Evolutionary conservation across 1,140 invertebrate species (phyloP).

Genomic region (Bombyx mori): DNA sequence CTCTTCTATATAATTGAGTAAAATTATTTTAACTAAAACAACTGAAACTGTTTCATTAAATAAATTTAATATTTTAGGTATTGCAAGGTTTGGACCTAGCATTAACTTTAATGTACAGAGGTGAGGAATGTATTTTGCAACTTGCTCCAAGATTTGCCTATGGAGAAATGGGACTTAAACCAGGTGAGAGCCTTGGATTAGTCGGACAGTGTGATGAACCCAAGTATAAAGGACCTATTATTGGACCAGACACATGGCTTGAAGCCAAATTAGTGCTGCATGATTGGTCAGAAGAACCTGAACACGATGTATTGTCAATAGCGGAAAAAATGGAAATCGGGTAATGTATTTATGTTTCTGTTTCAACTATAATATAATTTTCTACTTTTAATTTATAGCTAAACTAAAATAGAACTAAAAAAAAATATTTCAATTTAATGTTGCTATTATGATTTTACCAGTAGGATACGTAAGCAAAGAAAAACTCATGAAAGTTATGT

Average conservation of each 20-base stretch:
- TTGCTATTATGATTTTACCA: too few relatives aligned
- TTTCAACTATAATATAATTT: neutral
- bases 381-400: neutral
- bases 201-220: slow-evolving; percentile 77
- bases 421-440: too few relatives aligned
- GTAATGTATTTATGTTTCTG: slow-evolving; percentile 20
- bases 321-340: slow-evolving; percentile 62
- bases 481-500: too few relatives aligned
- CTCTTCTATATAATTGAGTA: too few relatives aligned
- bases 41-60: too few relatives aligned
- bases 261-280: slow-evolving; percentile 47
- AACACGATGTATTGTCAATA: slow-evolving; percentile 55
- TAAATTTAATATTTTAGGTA: slow-evolving; percentile 51
- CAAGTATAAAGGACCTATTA: slow-evolving; percentile 47
- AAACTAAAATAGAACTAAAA: neutral
- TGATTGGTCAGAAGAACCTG: slow-evolving; percentile 58
- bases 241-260: slow-evolving; percentile 46
- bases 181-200: slow-evolving; percentile 79
- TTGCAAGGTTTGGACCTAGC: slow-evolving; percentile 87
- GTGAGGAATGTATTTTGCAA: slow-evolving; percentile 80
- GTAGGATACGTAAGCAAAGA: too few relatives aligned
- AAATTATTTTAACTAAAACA: too few relatives aligned
- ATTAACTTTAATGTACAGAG: slow-evolving; percentile 86
- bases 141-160: slow-evolving; percentile 84
- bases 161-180: slow-evolving; percentile 75